Evolutionary conservation across 2,888 invertebrate species (phyloP).

Genomic region (Gymnocheta viridis): DNA sequence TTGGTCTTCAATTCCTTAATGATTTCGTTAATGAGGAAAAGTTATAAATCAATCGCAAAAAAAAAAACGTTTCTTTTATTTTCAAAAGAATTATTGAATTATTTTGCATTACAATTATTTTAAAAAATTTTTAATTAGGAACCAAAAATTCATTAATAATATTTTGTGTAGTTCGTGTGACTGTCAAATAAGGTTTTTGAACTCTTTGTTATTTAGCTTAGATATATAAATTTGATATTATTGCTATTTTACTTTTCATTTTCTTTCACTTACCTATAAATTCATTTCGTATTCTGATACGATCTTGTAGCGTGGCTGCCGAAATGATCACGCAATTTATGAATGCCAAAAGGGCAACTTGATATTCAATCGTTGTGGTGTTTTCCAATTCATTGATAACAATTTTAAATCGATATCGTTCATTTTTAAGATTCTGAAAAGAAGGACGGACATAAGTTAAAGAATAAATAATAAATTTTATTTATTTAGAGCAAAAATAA

Average conservation of each 20-base stretch:
- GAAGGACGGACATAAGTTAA: constrained; percentile 70
- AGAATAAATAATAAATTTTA: not conserved
- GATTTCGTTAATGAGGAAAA: not conserved
- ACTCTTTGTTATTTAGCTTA: constrained; percentile 21
- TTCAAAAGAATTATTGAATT: not conserved
- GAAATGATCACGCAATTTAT: constrained; percentile 98
- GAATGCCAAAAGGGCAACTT: constrained; percentile 95
- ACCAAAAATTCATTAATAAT: constrained; percentile 34
- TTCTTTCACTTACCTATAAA: constrained; percentile 90
- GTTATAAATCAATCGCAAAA: not conserved
- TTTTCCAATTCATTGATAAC: constrained; percentile 94
- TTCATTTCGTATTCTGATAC: constrained; percentile 94
- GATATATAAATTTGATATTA: not conserved
- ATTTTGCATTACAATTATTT: not conserved
- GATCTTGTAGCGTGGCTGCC: constrained; percentile 92
- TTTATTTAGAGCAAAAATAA: not conserved
- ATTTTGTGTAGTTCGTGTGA: not conserved
- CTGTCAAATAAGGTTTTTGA: constrained; percentile 45
- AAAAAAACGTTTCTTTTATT: constrained; percentile 25
- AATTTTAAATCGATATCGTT: constrained; percentile 93
- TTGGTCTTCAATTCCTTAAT: constrained; percentile 26
- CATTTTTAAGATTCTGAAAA: constrained; percentile 90
- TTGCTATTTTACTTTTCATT: not conserved
- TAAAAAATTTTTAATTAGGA: not conserved
- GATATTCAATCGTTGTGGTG: constrained; percentile 90